Conservation (phyloP, 1,140 invertebrate species). For the Argopecten irradians region DNA sequence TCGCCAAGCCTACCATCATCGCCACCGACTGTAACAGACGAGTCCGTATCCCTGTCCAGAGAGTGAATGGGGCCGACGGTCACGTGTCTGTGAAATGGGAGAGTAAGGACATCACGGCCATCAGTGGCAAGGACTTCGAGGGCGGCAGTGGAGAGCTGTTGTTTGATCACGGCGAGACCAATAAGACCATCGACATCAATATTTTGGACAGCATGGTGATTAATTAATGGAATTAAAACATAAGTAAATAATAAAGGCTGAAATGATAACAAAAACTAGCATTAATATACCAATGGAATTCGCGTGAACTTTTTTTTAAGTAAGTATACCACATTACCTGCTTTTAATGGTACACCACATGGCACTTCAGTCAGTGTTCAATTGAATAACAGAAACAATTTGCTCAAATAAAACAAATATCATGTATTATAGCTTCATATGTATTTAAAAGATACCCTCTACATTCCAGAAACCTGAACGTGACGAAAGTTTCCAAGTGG, state of each 20-base stretch:
- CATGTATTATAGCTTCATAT: too few relatives aligned
- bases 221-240: neutral
- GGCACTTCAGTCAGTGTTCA: too few relatives aligned
- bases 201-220: conserved; percentile 75
- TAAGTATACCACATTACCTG: too few relatives aligned
- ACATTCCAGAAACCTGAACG: conserved; percentile 80
- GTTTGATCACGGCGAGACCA: conserved; percentile 81
- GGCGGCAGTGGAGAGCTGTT: conserved; percentile 78
- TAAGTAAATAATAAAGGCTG: too few relatives aligned
- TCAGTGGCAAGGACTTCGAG: conserved; percentile 80
- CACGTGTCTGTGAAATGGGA: conserved; percentile 81
- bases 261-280: too few relatives aligned
- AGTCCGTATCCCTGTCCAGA: conserved; percentile 79
- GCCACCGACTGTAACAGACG: conserved; percentile 82
- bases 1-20: conserved; percentile 81
- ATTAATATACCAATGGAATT: too few relatives aligned
- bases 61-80: conserved; percentile 82
- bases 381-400: too few relatives aligned
- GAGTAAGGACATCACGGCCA: conserved; percentile 82
- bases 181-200: conserved; percentile 80
- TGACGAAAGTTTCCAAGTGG: conserved; percentile 83
- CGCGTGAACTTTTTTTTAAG: too few relatives aligned
- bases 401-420: too few relatives aligned
- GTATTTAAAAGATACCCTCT: too few relatives aligned
- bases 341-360: too few relatives aligned